phyloP scores from a whole-genome alignment of 2,113 vertebrate species.

The Myotis davidii region DNA sequence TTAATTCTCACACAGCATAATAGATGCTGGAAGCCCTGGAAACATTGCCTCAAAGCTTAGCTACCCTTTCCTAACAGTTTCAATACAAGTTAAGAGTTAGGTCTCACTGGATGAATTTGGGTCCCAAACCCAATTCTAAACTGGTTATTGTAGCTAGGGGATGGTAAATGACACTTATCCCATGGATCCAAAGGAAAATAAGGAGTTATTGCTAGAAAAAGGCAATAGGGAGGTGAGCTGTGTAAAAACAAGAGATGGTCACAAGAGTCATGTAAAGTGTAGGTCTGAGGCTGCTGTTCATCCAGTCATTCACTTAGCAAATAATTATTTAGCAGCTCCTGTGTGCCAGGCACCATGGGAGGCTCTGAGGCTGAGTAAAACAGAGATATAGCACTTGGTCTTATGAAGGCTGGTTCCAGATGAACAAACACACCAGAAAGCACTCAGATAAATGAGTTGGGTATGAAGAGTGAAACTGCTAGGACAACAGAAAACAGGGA shows the following conservation, averaged over 20 bases:
- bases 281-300: background rate
- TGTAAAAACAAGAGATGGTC: background rate
- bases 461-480: background rate
- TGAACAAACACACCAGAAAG: background rate
- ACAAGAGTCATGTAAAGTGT: rapidly evolving
- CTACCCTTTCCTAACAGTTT: background rate
- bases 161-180: background rate
- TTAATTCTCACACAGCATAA: background rate
- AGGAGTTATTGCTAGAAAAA: background rate
- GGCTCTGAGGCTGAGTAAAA: background rate
- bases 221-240: too few species aligned
- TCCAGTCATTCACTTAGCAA: background rate
- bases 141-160: background rate
- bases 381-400: background rate
- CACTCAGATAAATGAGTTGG: background rate
- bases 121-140: background rate
- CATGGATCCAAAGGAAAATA: background rate
- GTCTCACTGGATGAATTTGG: background rate
- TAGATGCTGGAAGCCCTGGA: background rate
- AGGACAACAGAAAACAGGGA: background rate
- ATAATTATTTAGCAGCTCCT: background rate
- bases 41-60: background rate
- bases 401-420: background rate
- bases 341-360: rapidly evolving
- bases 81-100: background rate